phyloP scores from a whole-genome alignment of 2,888 invertebrate species.

The Agriotes lineatus region DNA sequence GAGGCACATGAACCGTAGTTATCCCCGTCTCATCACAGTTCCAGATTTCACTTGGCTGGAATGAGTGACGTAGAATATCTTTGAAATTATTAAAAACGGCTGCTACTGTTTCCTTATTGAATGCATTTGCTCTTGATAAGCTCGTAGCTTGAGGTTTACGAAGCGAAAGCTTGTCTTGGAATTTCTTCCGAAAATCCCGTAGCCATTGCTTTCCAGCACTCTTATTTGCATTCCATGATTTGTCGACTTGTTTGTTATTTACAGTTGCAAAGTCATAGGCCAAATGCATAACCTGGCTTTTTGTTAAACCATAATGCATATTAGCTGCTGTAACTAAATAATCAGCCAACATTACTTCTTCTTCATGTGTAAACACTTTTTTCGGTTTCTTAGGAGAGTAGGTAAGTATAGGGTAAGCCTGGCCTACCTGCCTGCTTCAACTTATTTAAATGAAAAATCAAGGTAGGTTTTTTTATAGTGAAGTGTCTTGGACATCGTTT shows the following conservation, averaged over 20 bases:
- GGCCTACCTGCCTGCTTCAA: no score
- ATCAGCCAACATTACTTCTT: not conserved
- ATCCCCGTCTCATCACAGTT: slow-evolving; percentile 29
- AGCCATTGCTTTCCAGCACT: slow-evolving; percentile 51
- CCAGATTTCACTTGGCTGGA: slow-evolving; percentile 44
- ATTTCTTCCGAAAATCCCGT: slow-evolving; percentile 38
- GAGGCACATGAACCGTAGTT: no score
- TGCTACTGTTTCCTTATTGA: slow-evolving; percentile 49
- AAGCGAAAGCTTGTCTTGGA: slow-evolving; percentile 43
- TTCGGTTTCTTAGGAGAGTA: not conserved
- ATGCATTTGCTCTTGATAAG: slow-evolving; percentile 47
- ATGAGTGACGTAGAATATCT: slow-evolving; percentile 44
- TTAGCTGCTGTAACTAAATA: slow-evolving; percentile 10
- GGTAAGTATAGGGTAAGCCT: no score
- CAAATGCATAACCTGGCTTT: slow-evolving; percentile 39
- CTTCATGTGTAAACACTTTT: not conserved
- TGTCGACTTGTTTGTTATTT: slow-evolving; percentile 16
- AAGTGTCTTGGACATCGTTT: no score
- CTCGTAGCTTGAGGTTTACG: slow-evolving; percentile 53
- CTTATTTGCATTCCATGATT: slow-evolving; percentile 42
- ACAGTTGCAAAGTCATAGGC: slow-evolving; percentile 48
- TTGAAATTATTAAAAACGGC: not conserved
- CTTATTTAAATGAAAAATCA: no score
- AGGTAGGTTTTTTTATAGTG: no score
- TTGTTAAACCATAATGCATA: slow-evolving; percentile 45